phyloP scores from a whole-genome alignment of 2,113 vertebrate genomes.

The Halichoerus grypus region DNA sequence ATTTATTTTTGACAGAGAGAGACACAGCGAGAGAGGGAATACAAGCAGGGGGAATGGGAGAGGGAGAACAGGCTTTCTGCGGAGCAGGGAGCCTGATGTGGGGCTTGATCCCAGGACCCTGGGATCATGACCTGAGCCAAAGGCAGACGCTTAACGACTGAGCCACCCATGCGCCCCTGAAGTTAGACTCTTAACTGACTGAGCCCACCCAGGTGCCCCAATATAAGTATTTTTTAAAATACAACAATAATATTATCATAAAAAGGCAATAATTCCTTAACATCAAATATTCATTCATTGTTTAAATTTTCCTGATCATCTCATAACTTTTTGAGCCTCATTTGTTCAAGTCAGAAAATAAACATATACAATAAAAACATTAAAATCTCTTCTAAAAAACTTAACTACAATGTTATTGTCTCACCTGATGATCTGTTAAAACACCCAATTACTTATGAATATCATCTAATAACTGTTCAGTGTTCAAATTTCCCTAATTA shows the following conservation, averaged over 20 bases:
- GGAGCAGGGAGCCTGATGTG: no score
- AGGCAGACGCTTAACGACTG: no score
- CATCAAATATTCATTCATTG: background rate
- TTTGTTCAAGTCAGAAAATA: conserved; percentile 5
- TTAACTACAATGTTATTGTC: background rate
- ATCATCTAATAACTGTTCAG: background rate
- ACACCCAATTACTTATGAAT: background rate
- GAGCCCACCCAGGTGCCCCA: background rate
- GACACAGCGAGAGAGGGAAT: no score
- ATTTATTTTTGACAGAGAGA: no score
- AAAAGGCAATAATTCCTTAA: background rate
- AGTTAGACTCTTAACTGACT: background rate
- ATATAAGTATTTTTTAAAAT: background rate
- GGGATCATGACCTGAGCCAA: no score
- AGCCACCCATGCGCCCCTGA: background rate
- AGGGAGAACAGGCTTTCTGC: no score
- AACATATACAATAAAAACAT: background rate
- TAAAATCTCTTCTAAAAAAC: background rate
- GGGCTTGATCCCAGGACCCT: no score
- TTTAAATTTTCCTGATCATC: background rate
- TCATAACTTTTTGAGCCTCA: background rate
- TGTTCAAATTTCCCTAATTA: background rate
- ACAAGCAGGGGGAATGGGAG: no score
- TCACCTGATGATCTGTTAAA: background rate
- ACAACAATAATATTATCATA: background rate